Conservation (phyloP, 2,797 vertebrate genomes). For the Cryptoprocta ferox region DNA sequence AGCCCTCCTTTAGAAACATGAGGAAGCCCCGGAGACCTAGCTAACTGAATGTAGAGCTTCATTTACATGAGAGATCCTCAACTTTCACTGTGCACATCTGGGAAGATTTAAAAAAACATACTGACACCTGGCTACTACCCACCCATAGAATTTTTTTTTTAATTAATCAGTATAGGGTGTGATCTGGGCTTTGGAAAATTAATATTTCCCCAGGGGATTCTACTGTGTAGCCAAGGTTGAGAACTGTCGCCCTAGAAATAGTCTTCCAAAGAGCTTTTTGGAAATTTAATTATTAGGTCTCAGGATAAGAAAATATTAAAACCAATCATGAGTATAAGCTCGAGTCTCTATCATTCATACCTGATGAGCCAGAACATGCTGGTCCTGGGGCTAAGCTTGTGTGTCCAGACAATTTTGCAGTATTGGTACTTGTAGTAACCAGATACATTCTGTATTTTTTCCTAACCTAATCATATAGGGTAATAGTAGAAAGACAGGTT, state of each 20-base stretch:
- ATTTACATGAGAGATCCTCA: neutral
- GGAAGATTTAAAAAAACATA: neutral
- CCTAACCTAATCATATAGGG: neutral
- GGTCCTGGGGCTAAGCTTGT: neutral
- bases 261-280: neutral
- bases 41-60: neutral
- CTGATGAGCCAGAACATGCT: neutral
- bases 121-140: neutral
- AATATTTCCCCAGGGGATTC: neutral
- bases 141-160: constrained; percentile 22
- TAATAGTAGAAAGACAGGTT: neutral
- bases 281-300: constrained; percentile 28
- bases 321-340: neutral
- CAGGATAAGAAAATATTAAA: constrained; percentile 28
- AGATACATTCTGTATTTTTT: neutral
- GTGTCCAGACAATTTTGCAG: neutral
- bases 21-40: neutral
- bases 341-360: neutral
- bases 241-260: constrained; percentile 7
- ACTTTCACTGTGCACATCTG: neutral
- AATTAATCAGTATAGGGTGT: neutral
- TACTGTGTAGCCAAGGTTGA: neutral
- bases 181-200: neutral
- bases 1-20: constrained; percentile 22
- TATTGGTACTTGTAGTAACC: constrained; percentile 16